phyloP scores from a whole-genome alignment of 2,797 vertebrate species.

The Hemibagrus guttatus region DNA sequence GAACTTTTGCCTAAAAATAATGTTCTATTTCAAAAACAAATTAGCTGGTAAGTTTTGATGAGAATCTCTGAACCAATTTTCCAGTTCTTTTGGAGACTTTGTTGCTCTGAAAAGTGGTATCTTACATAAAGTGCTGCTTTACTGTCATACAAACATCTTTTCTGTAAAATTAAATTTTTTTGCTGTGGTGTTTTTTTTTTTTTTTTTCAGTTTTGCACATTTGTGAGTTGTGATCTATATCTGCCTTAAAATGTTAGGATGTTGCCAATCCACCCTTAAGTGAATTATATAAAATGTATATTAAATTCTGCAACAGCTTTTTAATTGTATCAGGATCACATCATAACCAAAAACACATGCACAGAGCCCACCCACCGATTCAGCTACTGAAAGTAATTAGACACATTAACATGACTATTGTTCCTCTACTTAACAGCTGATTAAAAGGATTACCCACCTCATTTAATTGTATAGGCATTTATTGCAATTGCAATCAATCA shows the following conservation, averaged over 20 bases:
- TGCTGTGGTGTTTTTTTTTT: no score
- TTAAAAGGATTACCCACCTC: background rate
- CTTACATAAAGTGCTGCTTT: no score
- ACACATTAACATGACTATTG: background rate
- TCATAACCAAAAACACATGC: background rate
- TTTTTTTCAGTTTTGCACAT: no score
- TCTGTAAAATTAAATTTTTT: no score
- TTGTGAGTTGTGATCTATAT: background rate
- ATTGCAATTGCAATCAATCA: background rate
- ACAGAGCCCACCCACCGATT: background rate
- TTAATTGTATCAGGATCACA: background rate
- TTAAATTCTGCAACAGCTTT: background rate
- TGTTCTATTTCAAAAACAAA: no score
- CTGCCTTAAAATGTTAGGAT: background rate
- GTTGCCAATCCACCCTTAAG: no score
- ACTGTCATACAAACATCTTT: no score
- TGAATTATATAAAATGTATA: background rate
- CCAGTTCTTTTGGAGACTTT: no score
- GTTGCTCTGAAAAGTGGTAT: no score
- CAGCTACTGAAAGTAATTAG: background rate
- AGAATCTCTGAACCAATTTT: no score
- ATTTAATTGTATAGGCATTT: background rate
- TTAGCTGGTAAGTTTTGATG: no score
- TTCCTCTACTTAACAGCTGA: background rate
- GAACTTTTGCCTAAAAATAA: no score